These are phyloP conservation scores for Labeo calbasu DNA, from an alignment of 2,797 vertebrate genomes.

Conservation along the genomic window DNA sequence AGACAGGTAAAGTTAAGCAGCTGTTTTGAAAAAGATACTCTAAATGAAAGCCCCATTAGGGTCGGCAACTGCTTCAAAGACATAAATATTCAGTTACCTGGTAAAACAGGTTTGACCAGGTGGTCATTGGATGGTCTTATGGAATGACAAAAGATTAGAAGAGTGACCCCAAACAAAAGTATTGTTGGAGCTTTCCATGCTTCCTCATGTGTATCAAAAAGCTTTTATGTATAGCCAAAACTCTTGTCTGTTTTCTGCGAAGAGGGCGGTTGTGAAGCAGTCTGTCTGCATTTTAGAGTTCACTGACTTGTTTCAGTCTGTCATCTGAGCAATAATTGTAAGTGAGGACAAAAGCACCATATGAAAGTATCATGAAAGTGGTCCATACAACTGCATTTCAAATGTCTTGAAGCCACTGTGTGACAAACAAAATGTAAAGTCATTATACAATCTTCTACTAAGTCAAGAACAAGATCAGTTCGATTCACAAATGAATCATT, in stretches of 20 bases:
- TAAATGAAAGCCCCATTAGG: background rate
- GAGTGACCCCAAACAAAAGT: background rate
- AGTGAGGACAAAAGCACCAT: background rate
- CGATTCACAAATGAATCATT: background rate
- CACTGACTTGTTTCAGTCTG: background rate
- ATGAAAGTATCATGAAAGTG: background rate
- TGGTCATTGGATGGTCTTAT: background rate
- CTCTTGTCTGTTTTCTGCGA: background rate
- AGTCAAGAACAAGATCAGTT: background rate
- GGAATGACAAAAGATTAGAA: conserved; percentile 20
- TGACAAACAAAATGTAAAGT: background rate
- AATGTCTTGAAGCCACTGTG: background rate
- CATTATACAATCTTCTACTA: background rate
- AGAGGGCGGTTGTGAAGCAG: background rate
- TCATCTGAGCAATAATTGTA: background rate
- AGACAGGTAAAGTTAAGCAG: background rate
- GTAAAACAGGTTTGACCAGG: conserved; percentile 43
- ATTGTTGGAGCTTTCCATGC: background rate
- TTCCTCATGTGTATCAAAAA: background rate
- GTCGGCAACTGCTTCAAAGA: background rate
- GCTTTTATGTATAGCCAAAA: background rate
- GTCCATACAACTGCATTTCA: background rate
- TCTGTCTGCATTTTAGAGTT: background rate
- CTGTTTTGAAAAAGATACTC: background rate
- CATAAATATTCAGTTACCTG: background rate